Conservation (phyloP, 2,113 vertebrate genomes). For the Caloenas nicobarica region DNA sequence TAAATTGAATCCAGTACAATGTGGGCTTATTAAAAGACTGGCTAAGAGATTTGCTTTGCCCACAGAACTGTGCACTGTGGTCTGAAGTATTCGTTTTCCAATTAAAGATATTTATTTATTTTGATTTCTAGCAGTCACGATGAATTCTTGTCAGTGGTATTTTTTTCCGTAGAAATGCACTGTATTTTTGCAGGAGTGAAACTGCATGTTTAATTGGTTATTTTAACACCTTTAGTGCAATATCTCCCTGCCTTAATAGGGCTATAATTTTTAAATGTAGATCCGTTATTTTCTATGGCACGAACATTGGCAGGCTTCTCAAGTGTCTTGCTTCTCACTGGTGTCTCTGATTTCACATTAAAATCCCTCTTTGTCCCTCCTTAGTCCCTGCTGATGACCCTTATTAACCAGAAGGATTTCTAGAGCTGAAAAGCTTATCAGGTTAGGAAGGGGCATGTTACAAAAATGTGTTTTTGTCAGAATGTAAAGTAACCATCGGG, state of each 20-base stretch:
- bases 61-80: conserved; percentile 22
- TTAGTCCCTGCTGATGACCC: background rate
- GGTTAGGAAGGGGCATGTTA: background rate
- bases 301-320: background rate
- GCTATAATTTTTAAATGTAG: conserved; percentile 34
- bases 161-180: conserved; percentile 33
- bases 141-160: conserved; percentile 7
- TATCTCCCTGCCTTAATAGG: background rate
- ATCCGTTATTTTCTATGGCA: conserved; percentile 39
- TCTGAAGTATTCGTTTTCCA: conserved; percentile 56
- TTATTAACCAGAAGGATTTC: conserved; percentile 40
- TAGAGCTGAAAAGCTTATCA: background rate
- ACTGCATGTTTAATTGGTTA: conserved; percentile 52
- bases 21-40: conserved; percentile 50
- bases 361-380: conserved; percentile 27
- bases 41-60: conserved; percentile 30
- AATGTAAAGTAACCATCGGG: background rate
- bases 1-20: conserved; percentile 37
- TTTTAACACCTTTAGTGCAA: conserved; percentile 55
- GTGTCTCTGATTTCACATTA: conserved; percentile 48
- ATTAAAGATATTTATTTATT: conserved; percentile 61
- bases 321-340: conserved; percentile 21
- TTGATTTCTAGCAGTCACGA: conserved; percentile 38
- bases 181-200: conserved; percentile 50
- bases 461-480: background rate